A percentile compares a stretch with the other conserved stretches of the same genome.
Conservation (phyloP, 2,888 invertebrate species). For the Drosophila mimica region DNA sequence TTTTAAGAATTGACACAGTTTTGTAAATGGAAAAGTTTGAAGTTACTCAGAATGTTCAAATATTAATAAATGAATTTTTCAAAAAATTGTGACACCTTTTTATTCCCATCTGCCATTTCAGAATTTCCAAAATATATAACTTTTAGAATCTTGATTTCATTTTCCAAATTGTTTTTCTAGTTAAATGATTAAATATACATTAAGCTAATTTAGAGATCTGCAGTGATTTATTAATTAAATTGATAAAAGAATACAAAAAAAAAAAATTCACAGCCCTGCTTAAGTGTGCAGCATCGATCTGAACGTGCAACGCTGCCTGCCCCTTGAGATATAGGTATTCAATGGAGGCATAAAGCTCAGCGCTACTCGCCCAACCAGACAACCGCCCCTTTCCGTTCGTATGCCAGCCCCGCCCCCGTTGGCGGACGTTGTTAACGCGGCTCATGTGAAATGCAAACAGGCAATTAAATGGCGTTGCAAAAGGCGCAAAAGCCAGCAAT, state of each 20-base stretch:
- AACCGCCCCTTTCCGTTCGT: constrained; percentile 30
- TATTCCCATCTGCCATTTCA: background rate
- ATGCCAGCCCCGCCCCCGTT: constrained; percentile 1
- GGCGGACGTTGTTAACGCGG: constrained; percentile 34
- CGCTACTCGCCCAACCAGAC: constrained; percentile 15
- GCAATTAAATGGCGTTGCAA: constrained; percentile 80
- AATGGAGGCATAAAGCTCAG: constrained; percentile 27
- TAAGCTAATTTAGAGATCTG: background rate
- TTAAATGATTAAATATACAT: background rate
- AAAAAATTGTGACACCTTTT: background rate
- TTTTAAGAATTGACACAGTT: background rate
- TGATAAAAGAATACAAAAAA: background rate
- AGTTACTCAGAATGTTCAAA: background rate
- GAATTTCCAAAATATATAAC: background rate
- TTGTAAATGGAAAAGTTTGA: background rate
- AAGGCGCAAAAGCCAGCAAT: constrained; percentile 61
- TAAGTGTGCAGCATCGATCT: constrained; percentile 7
- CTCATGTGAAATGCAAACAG: constrained; percentile 79
- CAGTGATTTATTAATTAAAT: background rate
- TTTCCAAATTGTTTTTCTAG: background rate
- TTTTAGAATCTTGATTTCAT: background rate
- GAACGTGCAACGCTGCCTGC: constrained; percentile 1
- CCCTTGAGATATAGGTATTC: constrained; percentile 24
- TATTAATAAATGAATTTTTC: background rate
- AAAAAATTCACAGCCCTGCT: background rate